Percentiles rank a stretch among this genome's conserved stretches.
Evolutionary conservation across 1,140 invertebrate species (phyloP).

Genomic region (Sycophila sp.): DNA sequence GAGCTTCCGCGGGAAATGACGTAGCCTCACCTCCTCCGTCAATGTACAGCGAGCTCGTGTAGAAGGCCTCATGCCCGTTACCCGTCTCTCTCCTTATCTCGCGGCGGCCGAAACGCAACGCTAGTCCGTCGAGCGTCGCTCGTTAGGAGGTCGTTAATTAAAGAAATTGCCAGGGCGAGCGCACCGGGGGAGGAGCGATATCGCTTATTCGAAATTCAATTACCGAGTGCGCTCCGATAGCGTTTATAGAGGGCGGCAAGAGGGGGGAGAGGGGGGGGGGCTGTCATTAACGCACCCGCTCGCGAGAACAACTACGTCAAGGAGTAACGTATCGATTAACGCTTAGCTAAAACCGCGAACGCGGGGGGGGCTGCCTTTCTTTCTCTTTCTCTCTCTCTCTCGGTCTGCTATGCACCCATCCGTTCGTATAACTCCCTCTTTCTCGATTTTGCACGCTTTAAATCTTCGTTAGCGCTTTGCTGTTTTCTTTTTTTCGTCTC

Average conservation of each 20-base stretch:
- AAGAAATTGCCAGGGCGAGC: not conserved
- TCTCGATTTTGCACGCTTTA: not conserved
- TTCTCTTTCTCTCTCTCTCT: not conserved
- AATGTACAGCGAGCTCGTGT: no score
- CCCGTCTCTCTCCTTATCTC: no score
- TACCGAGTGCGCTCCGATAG: slow-evolving; percentile 23
- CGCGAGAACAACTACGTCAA: slow-evolving; percentile 32
- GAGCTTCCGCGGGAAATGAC: no score
- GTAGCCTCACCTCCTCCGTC: no score
- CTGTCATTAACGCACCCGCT: slow-evolving; percentile 25
- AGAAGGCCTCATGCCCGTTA: no score
- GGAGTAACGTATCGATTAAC: slow-evolving; percentile 38
- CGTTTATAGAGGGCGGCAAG: slow-evolving; percentile 36
- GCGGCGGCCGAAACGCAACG: no score
- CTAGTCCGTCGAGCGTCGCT: no score
- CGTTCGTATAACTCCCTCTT: not conserved
- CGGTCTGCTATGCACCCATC: not conserved
- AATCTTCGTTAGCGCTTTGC: not conserved
- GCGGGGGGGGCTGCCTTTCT: no score
- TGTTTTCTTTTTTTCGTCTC: not conserved
- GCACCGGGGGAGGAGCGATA: not conserved
- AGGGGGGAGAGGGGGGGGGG: not conserved
- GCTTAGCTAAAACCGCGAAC: slow-evolving; percentile 23
- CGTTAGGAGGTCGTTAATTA: slow-evolving; percentile 4
- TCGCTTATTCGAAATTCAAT: slow-evolving; percentile 46